Evolutionary conservation across 2,888 invertebrate genomes (phyloP), one percentile per base, ranked within the genome.

Genomic region (Anoplius nigerrimus): DNA sequence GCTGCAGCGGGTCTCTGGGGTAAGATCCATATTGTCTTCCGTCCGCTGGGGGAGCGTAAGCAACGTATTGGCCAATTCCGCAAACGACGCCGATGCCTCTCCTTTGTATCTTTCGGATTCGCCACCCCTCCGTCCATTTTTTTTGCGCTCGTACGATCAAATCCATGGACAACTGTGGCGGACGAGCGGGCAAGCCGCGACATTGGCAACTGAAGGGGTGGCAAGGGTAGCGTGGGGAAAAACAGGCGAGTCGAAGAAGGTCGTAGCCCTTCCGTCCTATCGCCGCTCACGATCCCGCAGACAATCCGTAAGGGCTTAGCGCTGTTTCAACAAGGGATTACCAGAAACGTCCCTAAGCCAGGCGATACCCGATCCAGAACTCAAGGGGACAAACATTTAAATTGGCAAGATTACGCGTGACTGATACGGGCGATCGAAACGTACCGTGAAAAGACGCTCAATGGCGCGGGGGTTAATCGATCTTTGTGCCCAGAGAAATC

Each of bases 291-390:
- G 85, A 87, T 87, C 86, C 87, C 85, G 72, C 84, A 86, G 86
- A 86, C 87, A 88, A 88, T 87, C 87, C 86, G 79, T 66, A 76
- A 80, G 80, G 85, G 86, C 87, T 88, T 87, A 88, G 85, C 78
- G 79, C 84, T 87, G 85, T 87, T 88, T 88, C 87, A 88, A 87
- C 88, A 87, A 84, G 87, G 88, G 87, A 88, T 88, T 88, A 88
- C 86, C 66, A 60, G 62, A 16, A 48, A 18, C 48, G 48, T 34
- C 34, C 34, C 34, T 34, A 34, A 18, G 48, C 18, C 48, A 5
- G 5, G 11, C 75, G 72, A 77, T 66, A 72, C 79, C 76, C 78
- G 65, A 77, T 69, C 66, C 69, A 59, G 67, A 66, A 48, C 63
- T 63, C 55, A 66, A 74, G 69, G 77, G 77, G 81, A 81, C 84